Evolutionary conservation across 2,888 invertebrate genomes (phyloP).

Genomic region (Apoda limacodes): DNA sequence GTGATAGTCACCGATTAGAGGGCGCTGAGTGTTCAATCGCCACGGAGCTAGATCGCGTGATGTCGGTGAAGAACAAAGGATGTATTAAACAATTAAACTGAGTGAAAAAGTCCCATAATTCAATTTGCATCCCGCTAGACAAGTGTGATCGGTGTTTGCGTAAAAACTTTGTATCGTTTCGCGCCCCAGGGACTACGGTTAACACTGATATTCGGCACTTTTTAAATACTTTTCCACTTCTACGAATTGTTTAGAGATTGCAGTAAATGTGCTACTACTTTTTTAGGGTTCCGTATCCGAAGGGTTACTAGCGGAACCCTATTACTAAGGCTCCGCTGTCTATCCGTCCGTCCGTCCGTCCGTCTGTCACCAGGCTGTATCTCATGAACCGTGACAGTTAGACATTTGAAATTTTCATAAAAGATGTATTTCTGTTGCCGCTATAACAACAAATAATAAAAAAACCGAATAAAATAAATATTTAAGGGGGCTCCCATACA

Average conservation of each 20-base stretch:
- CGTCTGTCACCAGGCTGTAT: too few species aligned
- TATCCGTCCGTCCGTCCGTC: too few species aligned
- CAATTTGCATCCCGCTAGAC: constrained; percentile 68
- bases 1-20: constrained; percentile 47
- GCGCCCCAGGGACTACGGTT: constrained; percentile 46
- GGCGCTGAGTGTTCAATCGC: constrained; percentile 56
- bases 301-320: too few species aligned
- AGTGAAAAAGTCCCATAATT: constrained; percentile 67
- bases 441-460: too few species aligned
- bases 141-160: constrained; percentile 46
- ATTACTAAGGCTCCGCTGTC: too few species aligned
- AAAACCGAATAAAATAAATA: too few species aligned
- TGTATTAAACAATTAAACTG: constrained; percentile 57
- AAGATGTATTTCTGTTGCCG: too few species aligned
- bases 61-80: constrained; percentile 54
- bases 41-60: constrained; percentile 45
- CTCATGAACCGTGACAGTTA: too few species aligned
- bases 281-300: too few species aligned
- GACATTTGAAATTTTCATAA: too few species aligned
- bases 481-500: too few species aligned
- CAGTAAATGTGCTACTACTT: constrained; percentile 16
- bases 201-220: constrained; percentile 64
- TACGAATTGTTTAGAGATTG: constrained; percentile 58
- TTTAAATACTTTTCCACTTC: constrained; percentile 68
- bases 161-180: constrained; percentile 49